Evolutionary conservation across 2,113 vertebrate species (phyloP).

Genomic region (Bos javanicus): DNA sequence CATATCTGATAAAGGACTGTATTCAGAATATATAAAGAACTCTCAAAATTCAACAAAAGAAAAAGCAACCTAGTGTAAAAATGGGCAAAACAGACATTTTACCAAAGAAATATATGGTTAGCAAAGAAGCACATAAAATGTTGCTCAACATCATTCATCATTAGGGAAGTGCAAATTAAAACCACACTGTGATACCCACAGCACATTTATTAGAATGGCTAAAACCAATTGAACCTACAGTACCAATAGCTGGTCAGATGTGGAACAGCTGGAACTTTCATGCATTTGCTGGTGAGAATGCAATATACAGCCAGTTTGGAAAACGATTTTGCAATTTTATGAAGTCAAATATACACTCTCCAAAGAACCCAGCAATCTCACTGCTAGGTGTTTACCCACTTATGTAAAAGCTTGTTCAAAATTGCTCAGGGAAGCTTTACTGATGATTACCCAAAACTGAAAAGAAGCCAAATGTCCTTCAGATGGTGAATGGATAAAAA

Average conservation of each 20-base stretch:
- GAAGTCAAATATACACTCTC: slow-evolving; percentile 18
- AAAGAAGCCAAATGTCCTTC: background rate
- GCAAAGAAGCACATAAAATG: slow-evolving; percentile 21
- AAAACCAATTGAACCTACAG: background rate
- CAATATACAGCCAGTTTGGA: background rate
- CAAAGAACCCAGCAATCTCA: background rate
- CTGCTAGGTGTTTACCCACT: background rate
- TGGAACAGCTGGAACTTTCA: background rate
- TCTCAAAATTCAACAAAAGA: background rate
- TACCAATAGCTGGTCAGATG: background rate
- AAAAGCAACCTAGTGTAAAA: slow-evolving; percentile 5
- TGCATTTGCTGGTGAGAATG: background rate
- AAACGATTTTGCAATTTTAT: background rate
- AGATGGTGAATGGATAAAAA: background rate
- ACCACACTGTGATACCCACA: background rate
- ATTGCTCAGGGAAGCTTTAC: slow-evolving; percentile 10
- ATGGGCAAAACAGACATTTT: background rate
- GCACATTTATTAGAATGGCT: slow-evolving; percentile 29
- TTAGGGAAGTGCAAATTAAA: slow-evolving; percentile 8
- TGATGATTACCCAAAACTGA: background rate
- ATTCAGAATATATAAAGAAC: background rate
- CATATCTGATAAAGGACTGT: background rate
- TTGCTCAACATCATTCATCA: background rate
- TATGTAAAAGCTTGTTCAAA: background rate
- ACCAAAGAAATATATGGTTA: background rate